A percentile compares a stretch with the other conserved stretches of the same genome.
Conservation (phyloP, 23 tunicate species). For the Halocynthia aurantium region DNA sequence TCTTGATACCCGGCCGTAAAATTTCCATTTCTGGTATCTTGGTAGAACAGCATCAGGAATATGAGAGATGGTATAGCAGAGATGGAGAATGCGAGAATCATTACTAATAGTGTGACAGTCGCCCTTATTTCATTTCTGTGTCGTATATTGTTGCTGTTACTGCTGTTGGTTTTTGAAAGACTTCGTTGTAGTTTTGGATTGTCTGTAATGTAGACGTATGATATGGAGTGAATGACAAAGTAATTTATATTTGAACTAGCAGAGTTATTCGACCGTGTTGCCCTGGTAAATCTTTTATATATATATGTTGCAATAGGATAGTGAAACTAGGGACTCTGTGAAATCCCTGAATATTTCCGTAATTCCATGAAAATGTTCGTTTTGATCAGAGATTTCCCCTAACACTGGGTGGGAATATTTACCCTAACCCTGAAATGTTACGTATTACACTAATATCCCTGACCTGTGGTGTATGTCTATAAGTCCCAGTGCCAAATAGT, state of each 20-base stretch:
- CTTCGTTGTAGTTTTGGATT: not conserved
- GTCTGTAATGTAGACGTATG: too few species aligned
- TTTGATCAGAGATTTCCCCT: not conserved
- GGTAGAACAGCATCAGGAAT: not conserved
- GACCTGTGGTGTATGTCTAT: too few species aligned
- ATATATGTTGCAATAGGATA: too few species aligned
- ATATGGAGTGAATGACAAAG: too few species aligned
- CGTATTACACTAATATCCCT: not conserved
- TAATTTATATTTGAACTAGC: too few species aligned
- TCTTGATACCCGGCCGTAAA: not conserved
- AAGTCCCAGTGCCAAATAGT: too few species aligned
- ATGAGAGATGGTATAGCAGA: constrained; percentile 6
- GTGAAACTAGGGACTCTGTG: not conserved
- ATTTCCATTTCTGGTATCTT: not conserved
- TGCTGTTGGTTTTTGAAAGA: not conserved
- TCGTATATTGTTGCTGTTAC: not conserved
- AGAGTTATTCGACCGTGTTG: too few species aligned
- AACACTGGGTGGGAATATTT: not conserved
- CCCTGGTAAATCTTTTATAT: too few species aligned
- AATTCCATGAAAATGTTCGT: not conserved
- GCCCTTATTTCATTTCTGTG: constrained; percentile 24
- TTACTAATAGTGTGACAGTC: constrained; percentile 8
- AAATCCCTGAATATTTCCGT: not conserved
- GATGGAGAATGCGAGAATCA: constrained; percentile 19
- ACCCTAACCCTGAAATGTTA: not conserved